These are phyloP conservation scores for Erynnis tages DNA, from an alignment of 2,888 invertebrate species.

Conservation along the genomic window DNA sequence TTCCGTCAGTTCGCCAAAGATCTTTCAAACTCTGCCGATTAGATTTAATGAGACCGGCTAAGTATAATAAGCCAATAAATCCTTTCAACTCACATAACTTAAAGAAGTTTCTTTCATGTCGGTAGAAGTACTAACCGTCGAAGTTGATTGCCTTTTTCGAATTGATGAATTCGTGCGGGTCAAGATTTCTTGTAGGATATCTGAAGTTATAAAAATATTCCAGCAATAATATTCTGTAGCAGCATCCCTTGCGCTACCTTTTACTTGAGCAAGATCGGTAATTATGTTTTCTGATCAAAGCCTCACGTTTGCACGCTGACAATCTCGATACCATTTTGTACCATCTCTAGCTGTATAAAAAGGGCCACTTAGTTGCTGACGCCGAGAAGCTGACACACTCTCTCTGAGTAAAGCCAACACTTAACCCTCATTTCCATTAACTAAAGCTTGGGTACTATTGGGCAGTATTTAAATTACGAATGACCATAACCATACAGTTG, in stretches of 20 bases:
- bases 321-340: slow-evolving; percentile 8
- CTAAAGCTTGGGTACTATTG: no score
- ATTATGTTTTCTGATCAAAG: slow-evolving; percentile 15
- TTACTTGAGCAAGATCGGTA: slow-evolving; percentile 6
- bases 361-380: slow-evolving; percentile 14
- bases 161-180: not conserved
- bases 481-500: no score
- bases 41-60: slow-evolving; percentile 30
- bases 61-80: slow-evolving; percentile 33
- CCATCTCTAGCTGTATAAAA: slow-evolving; percentile 15
- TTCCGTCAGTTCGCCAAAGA: slow-evolving; percentile 36
- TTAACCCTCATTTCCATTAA: no score
- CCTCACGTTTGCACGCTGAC: slow-evolving; percentile 10
- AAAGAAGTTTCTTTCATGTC: slow-evolving; percentile 5
- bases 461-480: no score
- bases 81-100: slow-evolving; percentile 31
- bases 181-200: slow-evolving; percentile 3
- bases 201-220: not conserved
- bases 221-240: slow-evolving; percentile 9
- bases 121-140: no score
- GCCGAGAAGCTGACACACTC: slow-evolving; percentile 17
- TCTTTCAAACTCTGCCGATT: slow-evolving; percentile 32
- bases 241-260: slow-evolving; percentile 1
- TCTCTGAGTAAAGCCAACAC: slow-evolving; percentile 9
- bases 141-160: slow-evolving; percentile 6